phyloP scores from a whole-genome alignment of 2,797 vertebrate species.

The Ceryle rudis region DNA sequence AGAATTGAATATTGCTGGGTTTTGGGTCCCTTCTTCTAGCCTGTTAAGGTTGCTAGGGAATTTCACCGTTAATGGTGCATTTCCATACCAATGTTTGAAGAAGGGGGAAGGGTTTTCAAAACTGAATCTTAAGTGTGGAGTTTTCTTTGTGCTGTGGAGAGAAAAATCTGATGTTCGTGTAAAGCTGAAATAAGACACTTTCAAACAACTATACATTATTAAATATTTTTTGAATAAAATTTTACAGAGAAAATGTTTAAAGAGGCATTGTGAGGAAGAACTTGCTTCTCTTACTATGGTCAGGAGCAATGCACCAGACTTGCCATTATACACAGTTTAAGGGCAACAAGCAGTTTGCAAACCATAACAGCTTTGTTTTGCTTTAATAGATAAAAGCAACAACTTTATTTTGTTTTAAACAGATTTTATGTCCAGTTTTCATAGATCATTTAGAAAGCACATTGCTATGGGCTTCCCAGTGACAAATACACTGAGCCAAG shows the following conservation, averaged over 20 bases:
- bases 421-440: slow-evolving; percentile 22
- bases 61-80: slow-evolving; percentile 33
- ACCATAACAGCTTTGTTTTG: not conserved
- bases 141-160: not conserved
- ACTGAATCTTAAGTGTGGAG: not conserved
- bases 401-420: slow-evolving; percentile 38
- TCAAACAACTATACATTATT: not conserved
- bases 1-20: not conserved
- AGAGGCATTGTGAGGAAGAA: not conserved
- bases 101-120: slow-evolving; percentile 35
- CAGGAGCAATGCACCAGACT: not conserved
- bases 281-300: not conserved
- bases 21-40: slow-evolving; percentile 36
- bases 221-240: not conserved
- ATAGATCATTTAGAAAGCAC: slow-evolving; percentile 7
- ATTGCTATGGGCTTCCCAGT: slow-evolving; percentile 36
- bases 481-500: slow-evolving; percentile 22
- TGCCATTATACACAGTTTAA: not conserved
- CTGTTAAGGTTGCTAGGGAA: slow-evolving; percentile 42
- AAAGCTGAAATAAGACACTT: not conserved
- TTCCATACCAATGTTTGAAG: slow-evolving; percentile 47
- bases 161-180: not conserved
- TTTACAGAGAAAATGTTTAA: not conserved
- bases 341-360: not conserved
- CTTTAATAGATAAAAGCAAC: slow-evolving; percentile 36